phyloP scores from a whole-genome alignment of 2,888 invertebrate species.

The Cataglyphis altisquamis region DNA sequence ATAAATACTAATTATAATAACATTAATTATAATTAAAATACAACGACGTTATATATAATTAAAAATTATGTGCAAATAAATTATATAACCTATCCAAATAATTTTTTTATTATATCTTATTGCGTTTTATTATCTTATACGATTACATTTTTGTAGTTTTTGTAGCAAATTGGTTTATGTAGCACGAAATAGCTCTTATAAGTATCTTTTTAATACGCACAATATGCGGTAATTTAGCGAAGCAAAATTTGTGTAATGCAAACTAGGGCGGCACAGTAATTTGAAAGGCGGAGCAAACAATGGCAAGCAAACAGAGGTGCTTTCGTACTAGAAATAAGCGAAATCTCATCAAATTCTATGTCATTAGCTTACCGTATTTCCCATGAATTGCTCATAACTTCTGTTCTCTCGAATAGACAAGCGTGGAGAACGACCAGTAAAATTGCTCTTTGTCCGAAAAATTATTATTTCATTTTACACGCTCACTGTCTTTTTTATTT shows the following conservation, averaged over 20 bases:
- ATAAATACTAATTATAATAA: background rate
- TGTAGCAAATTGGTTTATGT: background rate
- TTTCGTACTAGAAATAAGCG: conserved; percentile 48
- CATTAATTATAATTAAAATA: background rate
- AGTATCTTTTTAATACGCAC: background rate
- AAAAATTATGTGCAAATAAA: background rate
- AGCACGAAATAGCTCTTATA: background rate
- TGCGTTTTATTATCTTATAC: background rate
- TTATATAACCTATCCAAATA: background rate
- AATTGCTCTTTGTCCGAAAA: conserved; percentile 16
- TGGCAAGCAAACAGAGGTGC: conserved; percentile 44
- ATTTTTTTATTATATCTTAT: background rate
- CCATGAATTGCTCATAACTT: conserved; percentile 54
- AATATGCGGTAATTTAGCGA: conserved; percentile 12
- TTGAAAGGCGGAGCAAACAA: conserved; percentile 25
- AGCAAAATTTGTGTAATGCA: conserved; percentile 25
- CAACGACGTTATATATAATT: background rate
- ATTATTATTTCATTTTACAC: conserved; percentile 3
- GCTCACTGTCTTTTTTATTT: background rate
- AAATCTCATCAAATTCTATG: conserved; percentile 44
- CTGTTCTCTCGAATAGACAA: conserved; percentile 30
- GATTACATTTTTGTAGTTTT: background rate
- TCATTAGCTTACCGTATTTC: conserved; percentile 57
- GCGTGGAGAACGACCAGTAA: conserved; percentile 44
- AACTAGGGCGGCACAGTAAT: conserved; percentile 30